Conservation (phyloP, 1,140 invertebrate genomes). For the Megalonaias nervosa region DNA sequence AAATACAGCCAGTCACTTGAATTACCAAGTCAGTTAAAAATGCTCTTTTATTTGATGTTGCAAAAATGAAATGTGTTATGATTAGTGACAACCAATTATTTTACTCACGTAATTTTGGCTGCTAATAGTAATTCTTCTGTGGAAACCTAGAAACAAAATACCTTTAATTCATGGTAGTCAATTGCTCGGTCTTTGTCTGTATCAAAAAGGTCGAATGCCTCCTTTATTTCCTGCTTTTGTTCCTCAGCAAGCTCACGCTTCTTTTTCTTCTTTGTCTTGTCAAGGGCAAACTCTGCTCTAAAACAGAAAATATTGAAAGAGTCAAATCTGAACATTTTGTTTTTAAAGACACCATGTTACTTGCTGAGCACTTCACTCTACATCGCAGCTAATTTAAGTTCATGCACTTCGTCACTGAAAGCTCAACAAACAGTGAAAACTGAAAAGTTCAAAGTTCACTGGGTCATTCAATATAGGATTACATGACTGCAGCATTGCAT, state of each 20-base stretch:
- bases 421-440: no score
- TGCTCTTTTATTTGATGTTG: no score
- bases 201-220: constrained; percentile 73
- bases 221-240: constrained; percentile 71
- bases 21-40: no score
- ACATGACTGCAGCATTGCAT: no score
- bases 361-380: no score
- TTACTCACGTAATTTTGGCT: neutral
- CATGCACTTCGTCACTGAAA: no score
- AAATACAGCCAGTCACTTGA: no score
- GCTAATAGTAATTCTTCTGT: neutral
- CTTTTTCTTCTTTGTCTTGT: constrained; percentile 66
- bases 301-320: constrained; percentile 6
- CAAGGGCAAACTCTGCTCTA: constrained; percentile 66
- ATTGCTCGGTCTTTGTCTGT: constrained; percentile 71
- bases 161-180: constrained; percentile 72
- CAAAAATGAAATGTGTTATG: neutral
- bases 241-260: constrained; percentile 69
- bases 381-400: no score
- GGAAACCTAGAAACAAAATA: constrained; percentile 26
- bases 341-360: no score
- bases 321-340: no score
- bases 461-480: no score
- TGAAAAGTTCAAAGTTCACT: no score
- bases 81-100: neutral